Conservation (phyloP, 2,888 invertebrate genomes). For the Sarcophaga rosellei region DNA sequence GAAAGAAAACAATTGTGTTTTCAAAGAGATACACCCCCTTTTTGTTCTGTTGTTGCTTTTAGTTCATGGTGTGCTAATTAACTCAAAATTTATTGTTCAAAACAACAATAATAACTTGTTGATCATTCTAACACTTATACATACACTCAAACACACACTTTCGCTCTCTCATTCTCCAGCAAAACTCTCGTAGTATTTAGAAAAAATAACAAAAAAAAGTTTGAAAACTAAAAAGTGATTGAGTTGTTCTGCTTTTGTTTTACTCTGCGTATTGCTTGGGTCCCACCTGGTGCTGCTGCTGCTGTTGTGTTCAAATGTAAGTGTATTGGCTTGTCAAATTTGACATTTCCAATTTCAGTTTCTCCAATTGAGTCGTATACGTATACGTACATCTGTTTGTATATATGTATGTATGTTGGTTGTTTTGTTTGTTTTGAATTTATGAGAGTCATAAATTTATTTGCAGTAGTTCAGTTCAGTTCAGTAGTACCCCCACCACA, state of each 20-base stretch:
- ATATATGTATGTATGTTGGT: not conserved
- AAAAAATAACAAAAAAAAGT: not conserved
- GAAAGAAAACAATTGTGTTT: constrained; percentile 15
- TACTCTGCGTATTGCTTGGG: not conserved
- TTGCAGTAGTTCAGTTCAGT: not conserved
- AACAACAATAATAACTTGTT: constrained; percentile 50
- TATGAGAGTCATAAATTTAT: constrained; percentile 51
- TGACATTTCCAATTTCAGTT: constrained; percentile 38
- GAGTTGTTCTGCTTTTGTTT: constrained; percentile 9
- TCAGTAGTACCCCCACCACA: not conserved
- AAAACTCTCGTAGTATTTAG: not conserved
- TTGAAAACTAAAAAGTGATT: not conserved
- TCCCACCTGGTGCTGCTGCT: constrained; percentile 37
- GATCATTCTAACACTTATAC: constrained; percentile 18
- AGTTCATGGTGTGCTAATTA: constrained; percentile 49
- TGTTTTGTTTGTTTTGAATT: constrained; percentile 34
- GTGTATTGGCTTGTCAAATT: constrained; percentile 42
- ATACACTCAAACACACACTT: constrained; percentile 17
- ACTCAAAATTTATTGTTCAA: constrained; percentile 18
- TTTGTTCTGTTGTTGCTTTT: constrained; percentile 19
- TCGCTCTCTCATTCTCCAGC: not conserved
- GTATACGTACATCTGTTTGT: not conserved
- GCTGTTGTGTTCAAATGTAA: not conserved
- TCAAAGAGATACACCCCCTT: constrained; percentile 31
- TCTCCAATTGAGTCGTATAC: not conserved